Base-by-base conservation (phyloP, 2,888 invertebrate species). In the Nudaria mundana region DNA sequence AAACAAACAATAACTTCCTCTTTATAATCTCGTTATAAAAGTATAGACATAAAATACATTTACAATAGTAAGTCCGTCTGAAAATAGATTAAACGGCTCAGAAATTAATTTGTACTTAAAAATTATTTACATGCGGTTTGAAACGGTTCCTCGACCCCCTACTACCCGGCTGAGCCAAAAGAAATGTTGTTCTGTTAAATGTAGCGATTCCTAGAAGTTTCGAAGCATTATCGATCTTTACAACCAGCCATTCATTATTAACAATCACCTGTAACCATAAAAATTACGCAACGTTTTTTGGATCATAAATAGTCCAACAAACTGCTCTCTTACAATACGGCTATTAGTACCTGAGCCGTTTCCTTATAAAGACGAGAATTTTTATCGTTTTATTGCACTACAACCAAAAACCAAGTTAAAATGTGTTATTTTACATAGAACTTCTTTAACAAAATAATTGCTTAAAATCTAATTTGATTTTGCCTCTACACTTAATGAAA, bases 221-320 rank as follows among this genome's bases (percentile, higher is more conserved):
- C 35, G n/a, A n/a, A n/a, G n/a, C n/a, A 60, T 63, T 60, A 51
- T 52, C 40, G 55, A 51, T 44, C 48, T 49, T 54, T 48, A 51
- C 40, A 59, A 38, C 49, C 48, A 48, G 37, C 63, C 63, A 67
- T 67, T 68, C 58, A 69, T 60, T 61, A 44, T 28, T 30, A 66
- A 76, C 68, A 74, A 71, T 71, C 59, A 68, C 65, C 65, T 70
- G 63, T 48, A 36, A 57, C 63, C 71, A 64, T 76, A 73, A 74
- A 57, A 72, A 75, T 77, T 76, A 67, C 64, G 63, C 76, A 83
- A 81, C 54, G 44, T 70, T 71, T 74, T 77, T 69, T 59, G 55
- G 45, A 46, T 55, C 56, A 63, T 76, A 75, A 76, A 77, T 72
- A 63, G 79, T 70, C 60, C 63, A 58, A 54, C 66, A 56, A 71